Conservation (phyloP, 2,113 vertebrate genomes). For the Centropristis striata region DNA sequence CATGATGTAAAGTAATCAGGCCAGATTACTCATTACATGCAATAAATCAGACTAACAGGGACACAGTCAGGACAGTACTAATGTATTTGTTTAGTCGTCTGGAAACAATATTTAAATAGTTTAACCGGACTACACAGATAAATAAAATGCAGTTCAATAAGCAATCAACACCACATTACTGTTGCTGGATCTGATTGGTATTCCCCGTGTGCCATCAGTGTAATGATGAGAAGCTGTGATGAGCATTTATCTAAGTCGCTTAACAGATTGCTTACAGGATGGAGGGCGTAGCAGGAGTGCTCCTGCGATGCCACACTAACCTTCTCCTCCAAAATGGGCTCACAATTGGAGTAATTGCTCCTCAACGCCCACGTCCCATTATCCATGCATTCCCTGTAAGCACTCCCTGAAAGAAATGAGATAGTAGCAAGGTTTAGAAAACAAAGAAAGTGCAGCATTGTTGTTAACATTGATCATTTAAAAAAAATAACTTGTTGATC, state of each 20-base stretch:
- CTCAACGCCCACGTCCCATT: slow-evolving; percentile 96
- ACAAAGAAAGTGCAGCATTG: not conserved
- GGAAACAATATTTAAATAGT: slow-evolving; percentile 18
- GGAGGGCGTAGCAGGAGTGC: not conserved
- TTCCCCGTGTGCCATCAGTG: not conserved
- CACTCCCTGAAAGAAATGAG: slow-evolving; percentile 87
- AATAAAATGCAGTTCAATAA: slow-evolving; percentile 4
- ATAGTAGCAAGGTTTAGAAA: not conserved
- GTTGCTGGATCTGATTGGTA: not conserved
- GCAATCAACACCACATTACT: slow-evolving; percentile 10
- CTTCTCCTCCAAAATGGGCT: slow-evolving; percentile 96
- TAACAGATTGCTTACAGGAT: slow-evolving; percentile 8
- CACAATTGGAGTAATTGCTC: slow-evolving; percentile 97
- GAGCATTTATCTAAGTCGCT: not conserved
- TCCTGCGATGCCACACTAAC: slow-evolving; percentile 79
- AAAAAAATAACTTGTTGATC: not conserved
- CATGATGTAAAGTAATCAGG: slow-evolving; percentile 58
- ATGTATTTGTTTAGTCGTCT: not conserved
- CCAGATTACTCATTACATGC: slow-evolving; percentile 35
- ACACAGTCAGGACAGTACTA: slow-evolving; percentile 1
- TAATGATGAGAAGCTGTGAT: slow-evolving; percentile 4
- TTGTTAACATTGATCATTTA: not conserved
- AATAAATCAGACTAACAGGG: slow-evolving; percentile 4
- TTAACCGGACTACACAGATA: not conserved
- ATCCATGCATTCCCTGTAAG: slow-evolving; percentile 94